These are phyloP conservation scores for Jordanella pulchra DNA, from an alignment of 2,797 vertebrate genomes.

Conservation along the genomic window DNA sequence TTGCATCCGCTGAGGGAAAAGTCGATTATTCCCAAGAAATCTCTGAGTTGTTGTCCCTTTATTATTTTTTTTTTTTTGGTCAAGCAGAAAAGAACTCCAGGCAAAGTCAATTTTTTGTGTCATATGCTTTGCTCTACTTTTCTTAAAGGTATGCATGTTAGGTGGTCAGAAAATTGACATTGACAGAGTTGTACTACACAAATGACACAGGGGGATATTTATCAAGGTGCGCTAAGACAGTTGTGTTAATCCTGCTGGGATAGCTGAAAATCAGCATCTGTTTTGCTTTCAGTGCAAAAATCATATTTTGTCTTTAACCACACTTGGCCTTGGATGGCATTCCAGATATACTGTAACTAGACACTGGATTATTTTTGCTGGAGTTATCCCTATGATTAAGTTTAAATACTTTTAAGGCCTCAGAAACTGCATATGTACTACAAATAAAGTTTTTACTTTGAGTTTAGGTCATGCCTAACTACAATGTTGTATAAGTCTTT, in stretches of 20 bases:
- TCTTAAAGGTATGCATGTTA: slow-evolving; percentile 46
- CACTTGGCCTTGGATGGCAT: slow-evolving; percentile 11
- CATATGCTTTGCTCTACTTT: slow-evolving; percentile 64
- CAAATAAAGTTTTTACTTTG: slow-evolving; percentile 42
- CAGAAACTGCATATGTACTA: slow-evolving; percentile 36
- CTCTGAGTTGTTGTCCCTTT: slow-evolving; percentile 68
- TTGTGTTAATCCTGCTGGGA: slow-evolving; percentile 36
- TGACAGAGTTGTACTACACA: slow-evolving; percentile 32
- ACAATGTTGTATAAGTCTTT: neutral
- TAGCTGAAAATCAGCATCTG: slow-evolving; percentile 33
- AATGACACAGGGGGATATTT: slow-evolving; percentile 42
- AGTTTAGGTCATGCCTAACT: slow-evolving; percentile 53
- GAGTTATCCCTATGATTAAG: slow-evolving; percentile 22
- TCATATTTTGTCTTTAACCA: slow-evolving; percentile 9
- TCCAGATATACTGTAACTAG: slow-evolving; percentile 26
- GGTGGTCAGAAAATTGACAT: slow-evolving; percentile 42
- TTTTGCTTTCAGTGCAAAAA: slow-evolving; percentile 18
- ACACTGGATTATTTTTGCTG: slow-evolving; percentile 2
- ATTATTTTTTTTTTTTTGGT: slow-evolving; percentile 31
- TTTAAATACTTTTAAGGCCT: slow-evolving; percentile 34
- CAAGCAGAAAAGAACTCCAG: slow-evolving; percentile 60
- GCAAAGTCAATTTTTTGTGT: slow-evolving; percentile 64
- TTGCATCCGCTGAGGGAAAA: slow-evolving; percentile 74
- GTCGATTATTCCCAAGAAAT: slow-evolving; percentile 74
- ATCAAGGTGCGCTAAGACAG: slow-evolving; percentile 48